Conservation (phyloP, 2,113 vertebrate genomes). For the Sardina pilchardus region DNA sequence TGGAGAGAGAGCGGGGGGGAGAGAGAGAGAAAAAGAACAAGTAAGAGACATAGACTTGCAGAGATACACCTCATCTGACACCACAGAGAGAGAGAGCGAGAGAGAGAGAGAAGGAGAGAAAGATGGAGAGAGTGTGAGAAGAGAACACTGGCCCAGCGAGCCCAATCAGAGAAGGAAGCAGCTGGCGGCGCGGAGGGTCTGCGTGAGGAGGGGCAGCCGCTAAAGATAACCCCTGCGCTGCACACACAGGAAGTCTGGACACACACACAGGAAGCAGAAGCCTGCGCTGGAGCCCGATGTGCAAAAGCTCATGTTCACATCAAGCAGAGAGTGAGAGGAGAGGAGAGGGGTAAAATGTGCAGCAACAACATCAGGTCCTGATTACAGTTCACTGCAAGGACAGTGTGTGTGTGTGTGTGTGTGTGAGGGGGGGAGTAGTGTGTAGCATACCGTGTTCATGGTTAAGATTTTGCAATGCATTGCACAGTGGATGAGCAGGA, state of each 20-base stretch:
- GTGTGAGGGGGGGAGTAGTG: too few relatives aligned
- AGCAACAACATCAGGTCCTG: neutral
- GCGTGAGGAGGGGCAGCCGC: slow-evolving; percentile 42
- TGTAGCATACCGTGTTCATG: too few relatives aligned
- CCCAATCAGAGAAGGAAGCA: slow-evolving; percentile 67
- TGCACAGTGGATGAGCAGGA: neutral
- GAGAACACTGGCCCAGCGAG: neutral
- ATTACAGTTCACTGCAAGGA: neutral
- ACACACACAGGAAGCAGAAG: slow-evolving; percentile 67
- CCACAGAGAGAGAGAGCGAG: neutral
- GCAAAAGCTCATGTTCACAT: slow-evolving; percentile 52
- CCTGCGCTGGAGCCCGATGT: slow-evolving; percentile 43
- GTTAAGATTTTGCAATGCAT: neutral
- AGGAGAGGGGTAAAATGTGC: neutral
- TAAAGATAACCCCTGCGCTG: slow-evolving; percentile 66
- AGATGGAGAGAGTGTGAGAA: neutral
- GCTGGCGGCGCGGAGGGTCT: slow-evolving; percentile 58
- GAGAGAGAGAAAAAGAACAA: neutral
- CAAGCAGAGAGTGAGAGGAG: neutral
- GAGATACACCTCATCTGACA: neutral
- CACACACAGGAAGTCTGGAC: slow-evolving; percentile 64
- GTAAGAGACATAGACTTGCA: too few relatives aligned
- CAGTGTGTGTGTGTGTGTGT: too few relatives aligned
- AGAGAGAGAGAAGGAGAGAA: neutral
- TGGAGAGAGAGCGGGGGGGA: too few relatives aligned